Evolutionary conservation across 2,113 vertebrate species (phyloP).

Genomic region (Microcebus tavaratra): DNA sequence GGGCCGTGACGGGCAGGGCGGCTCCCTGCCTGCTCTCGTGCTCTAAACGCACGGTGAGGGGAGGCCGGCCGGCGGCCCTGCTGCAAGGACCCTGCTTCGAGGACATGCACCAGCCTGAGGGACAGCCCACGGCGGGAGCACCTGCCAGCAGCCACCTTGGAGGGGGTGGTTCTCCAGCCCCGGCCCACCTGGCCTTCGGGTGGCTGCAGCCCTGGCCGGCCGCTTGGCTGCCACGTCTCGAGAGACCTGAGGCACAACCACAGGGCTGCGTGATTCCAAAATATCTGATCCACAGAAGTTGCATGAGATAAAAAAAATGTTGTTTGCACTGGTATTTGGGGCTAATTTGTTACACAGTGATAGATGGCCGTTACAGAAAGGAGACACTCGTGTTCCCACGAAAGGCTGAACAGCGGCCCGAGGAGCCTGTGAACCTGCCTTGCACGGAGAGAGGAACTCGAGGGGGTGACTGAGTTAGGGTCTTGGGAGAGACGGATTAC

Average conservation of each 20-base stretch:
- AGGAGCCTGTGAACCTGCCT: background rate
- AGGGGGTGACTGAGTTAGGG: background rate
- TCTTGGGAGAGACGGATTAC: too few species aligned
- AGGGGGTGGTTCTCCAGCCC: background rate
- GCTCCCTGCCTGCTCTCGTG: background rate
- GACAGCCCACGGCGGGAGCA: background rate
- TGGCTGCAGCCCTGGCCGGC: background rate
- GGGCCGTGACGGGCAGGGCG: too few species aligned
- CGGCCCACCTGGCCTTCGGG: background rate
- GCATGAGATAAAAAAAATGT: background rate
- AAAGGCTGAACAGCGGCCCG: background rate
- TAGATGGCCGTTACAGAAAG: background rate
- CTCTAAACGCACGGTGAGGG: background rate
- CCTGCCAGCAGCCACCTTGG: background rate
- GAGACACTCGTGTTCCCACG: too few species aligned
- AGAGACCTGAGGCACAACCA: background rate
- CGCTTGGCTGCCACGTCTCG: rapidly evolving
- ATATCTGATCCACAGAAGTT: background rate
- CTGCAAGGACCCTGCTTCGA: background rate
- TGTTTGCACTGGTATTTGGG: background rate
- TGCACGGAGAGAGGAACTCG: background rate
- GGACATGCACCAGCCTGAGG: background rate
- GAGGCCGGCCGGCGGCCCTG: background rate
- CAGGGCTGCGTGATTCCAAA: background rate
- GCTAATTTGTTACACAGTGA: background rate